These are phyloP conservation scores for Branchellion lobata DNA, from an alignment of 2,888 invertebrate species.

Conservation along the genomic window DNA sequence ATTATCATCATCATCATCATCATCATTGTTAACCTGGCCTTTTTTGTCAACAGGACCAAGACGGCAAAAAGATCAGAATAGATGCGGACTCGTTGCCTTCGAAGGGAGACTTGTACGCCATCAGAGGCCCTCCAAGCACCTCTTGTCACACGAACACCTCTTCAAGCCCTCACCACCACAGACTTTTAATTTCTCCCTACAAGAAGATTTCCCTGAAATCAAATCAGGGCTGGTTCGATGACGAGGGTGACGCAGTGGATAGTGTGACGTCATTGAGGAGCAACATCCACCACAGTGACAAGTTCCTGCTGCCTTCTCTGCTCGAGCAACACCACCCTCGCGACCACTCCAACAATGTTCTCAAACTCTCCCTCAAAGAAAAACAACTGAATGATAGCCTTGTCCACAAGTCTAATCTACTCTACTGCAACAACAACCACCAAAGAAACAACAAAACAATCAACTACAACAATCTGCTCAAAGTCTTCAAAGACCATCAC, in stretches of 20 bases:
- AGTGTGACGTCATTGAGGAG: too few species aligned
- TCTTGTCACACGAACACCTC: neutral
- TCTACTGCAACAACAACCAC: neutral
- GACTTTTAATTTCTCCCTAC: too few species aligned
- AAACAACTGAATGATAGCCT: neutral
- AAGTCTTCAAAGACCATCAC: neutral
- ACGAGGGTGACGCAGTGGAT: too few species aligned
- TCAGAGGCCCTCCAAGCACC: neutral
- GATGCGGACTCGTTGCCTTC: neutral
- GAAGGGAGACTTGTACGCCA: neutral
- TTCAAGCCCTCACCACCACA: neutral
- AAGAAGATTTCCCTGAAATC: too few species aligned
- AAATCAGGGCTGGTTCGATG: too few species aligned
- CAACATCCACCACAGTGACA: neutral
- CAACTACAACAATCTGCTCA: neutral
- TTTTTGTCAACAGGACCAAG: neutral
- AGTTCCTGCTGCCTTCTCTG: constrained; percentile 17
- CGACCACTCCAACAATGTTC: neutral
- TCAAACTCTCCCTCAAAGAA: neutral
- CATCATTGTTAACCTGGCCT: too few species aligned
- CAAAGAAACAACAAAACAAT: neutral
- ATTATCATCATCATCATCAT: too few species aligned
- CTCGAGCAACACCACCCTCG: neutral
- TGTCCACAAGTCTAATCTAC: neutral
- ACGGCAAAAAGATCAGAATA: neutral